Evolutionary conservation across 2,113 vertebrate genomes (phyloP).

Genomic region (Neofelis nebulosa): DNA sequence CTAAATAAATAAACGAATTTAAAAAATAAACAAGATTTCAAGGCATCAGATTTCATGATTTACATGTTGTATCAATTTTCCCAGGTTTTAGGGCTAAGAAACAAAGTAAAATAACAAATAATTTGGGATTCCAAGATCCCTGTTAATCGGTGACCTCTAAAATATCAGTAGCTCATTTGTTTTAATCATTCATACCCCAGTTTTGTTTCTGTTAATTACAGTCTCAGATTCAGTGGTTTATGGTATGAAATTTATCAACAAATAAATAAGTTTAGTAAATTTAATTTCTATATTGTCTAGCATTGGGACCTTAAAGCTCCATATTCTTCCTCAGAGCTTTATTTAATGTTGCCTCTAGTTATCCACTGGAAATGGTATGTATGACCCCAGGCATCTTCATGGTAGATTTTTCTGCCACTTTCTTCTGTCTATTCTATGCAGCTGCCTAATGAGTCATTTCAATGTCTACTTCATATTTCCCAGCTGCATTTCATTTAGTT

Average conservation of each 20-base stretch:
- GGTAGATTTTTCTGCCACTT: not conserved
- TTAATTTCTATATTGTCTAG: not conserved
- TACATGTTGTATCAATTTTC: not conserved
- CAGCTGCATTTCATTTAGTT: conserved; percentile 33
- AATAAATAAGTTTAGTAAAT: not conserved
- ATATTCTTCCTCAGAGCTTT: not conserved
- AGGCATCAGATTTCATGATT: not conserved
- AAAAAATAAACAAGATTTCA: too few relatives aligned
- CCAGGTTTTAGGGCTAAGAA: not conserved
- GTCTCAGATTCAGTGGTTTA: not conserved
- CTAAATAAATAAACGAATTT: too few relatives aligned
- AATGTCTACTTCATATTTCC: not conserved
- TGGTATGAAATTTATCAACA: not conserved
- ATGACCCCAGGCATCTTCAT: not conserved
- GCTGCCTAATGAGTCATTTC: conserved; percentile 10
- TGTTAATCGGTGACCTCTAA: not conserved
- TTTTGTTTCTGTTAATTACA: not conserved
- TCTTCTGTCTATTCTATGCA: not conserved
- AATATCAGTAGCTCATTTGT: not conserved
- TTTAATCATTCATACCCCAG: not conserved
- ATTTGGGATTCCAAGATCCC: not conserved
- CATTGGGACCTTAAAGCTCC: not conserved
- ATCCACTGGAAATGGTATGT: not conserved
- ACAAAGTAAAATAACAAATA: not conserved
- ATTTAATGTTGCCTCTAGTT: not conserved